Evolutionary conservation across 2,113 vertebrate genomes (phyloP).

Genomic region (Micronycteris hirsuta): DNA sequence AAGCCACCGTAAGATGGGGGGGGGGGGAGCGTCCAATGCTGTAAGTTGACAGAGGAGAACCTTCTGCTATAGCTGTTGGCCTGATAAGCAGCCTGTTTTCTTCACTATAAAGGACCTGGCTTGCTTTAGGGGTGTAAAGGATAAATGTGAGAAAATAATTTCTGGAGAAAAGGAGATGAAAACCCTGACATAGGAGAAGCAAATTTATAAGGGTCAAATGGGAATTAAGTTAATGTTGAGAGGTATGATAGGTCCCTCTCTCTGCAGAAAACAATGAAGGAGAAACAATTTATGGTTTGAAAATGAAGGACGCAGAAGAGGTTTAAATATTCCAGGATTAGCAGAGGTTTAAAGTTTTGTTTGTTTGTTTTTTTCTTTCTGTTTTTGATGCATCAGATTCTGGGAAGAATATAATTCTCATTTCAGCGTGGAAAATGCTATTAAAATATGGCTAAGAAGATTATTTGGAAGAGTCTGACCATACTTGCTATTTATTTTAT

Average conservation of each 20-base stretch:
- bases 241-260: not conserved
- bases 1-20: not conserved
- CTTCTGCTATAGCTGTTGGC: not conserved
- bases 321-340: not conserved
- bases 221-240: not conserved
- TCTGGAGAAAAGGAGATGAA: not conserved
- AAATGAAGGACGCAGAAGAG: not conserved
- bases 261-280: not conserved
- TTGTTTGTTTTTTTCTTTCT: not conserved
- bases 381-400: not conserved
- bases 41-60: not conserved
- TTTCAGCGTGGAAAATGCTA: slow-evolving; percentile 9
- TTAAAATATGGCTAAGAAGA: slow-evolving; percentile 21
- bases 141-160: not conserved
- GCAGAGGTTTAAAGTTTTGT: not conserved
- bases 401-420: slow-evolving; percentile 4
- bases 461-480: not conserved
- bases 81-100: not conserved
- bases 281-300: not conserved
- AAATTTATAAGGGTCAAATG: not conserved
- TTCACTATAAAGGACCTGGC: not conserved
- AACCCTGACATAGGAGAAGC: not conserved
- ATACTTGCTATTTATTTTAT: slow-evolving; percentile 18
- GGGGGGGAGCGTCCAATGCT: not conserved
- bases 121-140: not conserved